Conservation (phyloP, 2,888 invertebrate genomes). For the Drosophila multiciliata region DNA sequence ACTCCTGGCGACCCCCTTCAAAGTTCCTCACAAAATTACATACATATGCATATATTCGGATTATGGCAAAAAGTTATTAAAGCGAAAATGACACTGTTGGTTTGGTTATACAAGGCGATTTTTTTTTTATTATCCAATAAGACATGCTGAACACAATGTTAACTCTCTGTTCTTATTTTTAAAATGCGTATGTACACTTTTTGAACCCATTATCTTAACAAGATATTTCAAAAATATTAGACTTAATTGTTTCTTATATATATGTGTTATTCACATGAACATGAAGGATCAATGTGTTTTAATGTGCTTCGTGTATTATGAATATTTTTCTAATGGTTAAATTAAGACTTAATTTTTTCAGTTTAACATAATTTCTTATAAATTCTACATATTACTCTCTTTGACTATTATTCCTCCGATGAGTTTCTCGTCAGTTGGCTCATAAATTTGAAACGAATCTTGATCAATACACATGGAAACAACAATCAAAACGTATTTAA, state of each 20-base stretch:
- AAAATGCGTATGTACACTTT: slow-evolving; percentile 18
- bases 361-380: neutral
- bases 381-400: slow-evolving; percentile 1
- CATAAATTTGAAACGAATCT: neutral
- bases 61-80: neutral
- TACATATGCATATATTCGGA: neutral
- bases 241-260: slow-evolving; percentile 5
- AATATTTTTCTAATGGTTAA: slow-evolving; percentile 16
- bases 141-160: slow-evolving; percentile 23
- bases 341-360: neutral
- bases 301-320: slow-evolving; percentile 6
- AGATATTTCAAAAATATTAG: slow-evolving; percentile 14
- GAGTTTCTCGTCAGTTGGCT: neutral
- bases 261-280: slow-evolving; percentile 10
- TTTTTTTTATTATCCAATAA: neutral
- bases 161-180: slow-evolving; percentile 16
- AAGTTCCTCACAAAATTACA: neutral
- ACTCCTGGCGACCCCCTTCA: too few relatives aligned
- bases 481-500: slow-evolving; percentile 84
- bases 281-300: neutral
- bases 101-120: neutral
- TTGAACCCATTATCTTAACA: neutral
- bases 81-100: neutral
- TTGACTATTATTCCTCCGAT: neutral
- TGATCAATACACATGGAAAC: neutral